Evolutionary conservation across 2,797 vertebrate species (phyloP).

Genomic region (Cirrhinus molitorella): DNA sequence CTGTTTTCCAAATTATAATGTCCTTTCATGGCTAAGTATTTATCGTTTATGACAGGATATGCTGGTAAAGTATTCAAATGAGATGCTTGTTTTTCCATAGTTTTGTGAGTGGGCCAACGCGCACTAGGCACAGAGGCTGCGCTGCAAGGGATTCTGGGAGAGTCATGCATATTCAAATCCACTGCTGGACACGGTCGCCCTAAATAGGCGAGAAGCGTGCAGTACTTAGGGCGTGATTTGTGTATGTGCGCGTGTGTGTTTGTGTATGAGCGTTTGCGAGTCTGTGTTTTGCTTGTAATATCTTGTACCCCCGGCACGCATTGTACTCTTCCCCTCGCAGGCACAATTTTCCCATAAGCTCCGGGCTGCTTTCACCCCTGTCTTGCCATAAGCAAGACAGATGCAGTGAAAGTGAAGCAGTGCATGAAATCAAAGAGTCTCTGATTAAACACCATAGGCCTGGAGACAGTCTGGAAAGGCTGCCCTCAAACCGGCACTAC

Average conservation of each 20-base stretch:
- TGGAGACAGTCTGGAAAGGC: slow-evolving; percentile 51
- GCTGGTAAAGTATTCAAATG: slow-evolving; percentile 80
- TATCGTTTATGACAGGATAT: slow-evolving; percentile 73
- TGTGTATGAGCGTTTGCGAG: slow-evolving; percentile 69
- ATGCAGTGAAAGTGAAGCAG: slow-evolving; percentile 61
- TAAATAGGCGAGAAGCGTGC: slow-evolving; percentile 80
- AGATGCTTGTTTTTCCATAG: slow-evolving; percentile 73
- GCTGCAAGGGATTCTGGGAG: slow-evolving; percentile 79
- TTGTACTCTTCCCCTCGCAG: slow-evolving; percentile 71
- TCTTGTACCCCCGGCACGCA: slow-evolving; percentile 69
- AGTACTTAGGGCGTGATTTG: slow-evolving; percentile 74
- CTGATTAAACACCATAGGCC: slow-evolving; percentile 62
- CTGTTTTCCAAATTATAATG: slow-evolving; percentile 63
- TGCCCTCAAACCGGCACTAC: slow-evolving; percentile 18
- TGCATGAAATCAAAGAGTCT: slow-evolving; percentile 67
- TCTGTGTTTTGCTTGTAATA: slow-evolving; percentile 61
- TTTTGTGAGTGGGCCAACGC: slow-evolving; percentile 67
- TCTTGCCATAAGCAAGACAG: slow-evolving; percentile 67
- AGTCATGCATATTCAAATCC: slow-evolving; percentile 85
- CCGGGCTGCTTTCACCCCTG: slow-evolving; percentile 61
- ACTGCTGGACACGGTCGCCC: slow-evolving; percentile 84
- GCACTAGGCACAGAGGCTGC: slow-evolving; percentile 61
- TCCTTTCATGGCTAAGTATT: slow-evolving; percentile 68
- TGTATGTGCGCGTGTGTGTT: slow-evolving; percentile 66
- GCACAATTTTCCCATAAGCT: slow-evolving; percentile 71